Evolutionary conservation across 2,888 invertebrate genomes (phyloP), one percentile per base, ranked within the genome.

Genomic region (Elmis aenea): DNA sequence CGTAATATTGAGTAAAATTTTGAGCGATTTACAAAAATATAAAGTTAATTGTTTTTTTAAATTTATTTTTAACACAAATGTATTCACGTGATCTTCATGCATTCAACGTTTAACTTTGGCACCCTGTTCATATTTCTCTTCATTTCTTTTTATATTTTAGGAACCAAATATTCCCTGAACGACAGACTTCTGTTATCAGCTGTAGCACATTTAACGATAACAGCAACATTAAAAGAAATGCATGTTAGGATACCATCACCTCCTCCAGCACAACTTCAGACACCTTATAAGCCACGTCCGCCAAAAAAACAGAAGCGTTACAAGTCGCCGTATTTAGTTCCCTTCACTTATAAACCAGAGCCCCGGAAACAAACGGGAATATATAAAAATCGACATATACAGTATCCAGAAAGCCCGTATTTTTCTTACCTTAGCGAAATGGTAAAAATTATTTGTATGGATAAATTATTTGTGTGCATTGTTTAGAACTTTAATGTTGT

Each of bases 191-290:
- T 68, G 3, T 45, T 68, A n/a, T 67, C 67, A 3, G 55, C 60
- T 0, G 62, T 68, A 1, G 62, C 58, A 4, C 67, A 68, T 50
- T 48, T 68, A 18, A 57, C 60, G 4, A 59, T 69, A 39, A 52
- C 45, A 21, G 45, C 52, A n/a, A 66, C 66, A 2, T 42, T 68
- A 9, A 54, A 54, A 25, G 68, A 69, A 43, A 40, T 68, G 25
- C 67, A 69, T 38, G 48, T 67, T 11, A 52, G 69, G 33, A 63
- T 66, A 31, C 69, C 69, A 3, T 68, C 68, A 6, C 69, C 69
- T 1, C 57, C 57, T 5, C 57, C 55, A 4, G 42, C 46, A n/a
- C n/a, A n/a, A n/a, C n/a, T n/a, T n/a, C n/a, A n/a, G 5, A 35
- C 35, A 20, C 35, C 41, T 22, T 4, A 24, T 5, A 22, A 16